Evolutionary conservation across 1,140 invertebrate genomes (phyloP).

Genomic region (Muscidifurax raptorellus): DNA sequence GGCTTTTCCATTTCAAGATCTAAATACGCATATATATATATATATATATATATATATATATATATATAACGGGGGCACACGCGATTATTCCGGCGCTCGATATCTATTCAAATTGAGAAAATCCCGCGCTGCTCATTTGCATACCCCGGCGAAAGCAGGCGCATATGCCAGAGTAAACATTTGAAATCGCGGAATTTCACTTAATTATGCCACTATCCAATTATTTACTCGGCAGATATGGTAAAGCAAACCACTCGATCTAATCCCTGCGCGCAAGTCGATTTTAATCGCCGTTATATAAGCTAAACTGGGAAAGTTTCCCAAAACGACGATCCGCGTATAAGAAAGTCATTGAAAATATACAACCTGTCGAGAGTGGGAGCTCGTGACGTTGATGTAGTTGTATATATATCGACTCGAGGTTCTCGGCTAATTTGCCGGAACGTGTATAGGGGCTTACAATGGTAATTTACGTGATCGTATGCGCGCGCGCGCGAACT

Average conservation of each 20-base stretch:
- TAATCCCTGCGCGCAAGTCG: neutral
- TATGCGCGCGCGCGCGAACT: neutral
- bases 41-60: no score
- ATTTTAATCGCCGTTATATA: neutral
- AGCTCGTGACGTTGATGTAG: neutral
- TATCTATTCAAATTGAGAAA: neutral
- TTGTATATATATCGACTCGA: constrained; percentile 3
- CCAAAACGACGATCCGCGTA: neutral
- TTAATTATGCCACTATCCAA: neutral
- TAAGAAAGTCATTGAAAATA: constrained; percentile 1
- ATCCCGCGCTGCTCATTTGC: neutral
- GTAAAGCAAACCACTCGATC: neutral
- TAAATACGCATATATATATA: neutral
- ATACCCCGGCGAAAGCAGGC: neutral
- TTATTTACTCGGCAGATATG: neutral
- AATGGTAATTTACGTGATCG: constrained; percentile 33
- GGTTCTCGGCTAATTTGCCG: constrained; percentile 23
- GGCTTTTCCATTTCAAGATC: neutral
- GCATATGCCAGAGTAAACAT: neutral
- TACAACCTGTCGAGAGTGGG: neutral
- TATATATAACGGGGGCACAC: no score
- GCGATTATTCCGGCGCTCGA: neutral
- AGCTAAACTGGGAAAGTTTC: no score
- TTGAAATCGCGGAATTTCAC: neutral
- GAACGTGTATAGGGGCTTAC: constrained; percentile 23